phyloP scores from a whole-genome alignment of 2,888 invertebrate genomes.

The Drosophila affinis region DNA sequence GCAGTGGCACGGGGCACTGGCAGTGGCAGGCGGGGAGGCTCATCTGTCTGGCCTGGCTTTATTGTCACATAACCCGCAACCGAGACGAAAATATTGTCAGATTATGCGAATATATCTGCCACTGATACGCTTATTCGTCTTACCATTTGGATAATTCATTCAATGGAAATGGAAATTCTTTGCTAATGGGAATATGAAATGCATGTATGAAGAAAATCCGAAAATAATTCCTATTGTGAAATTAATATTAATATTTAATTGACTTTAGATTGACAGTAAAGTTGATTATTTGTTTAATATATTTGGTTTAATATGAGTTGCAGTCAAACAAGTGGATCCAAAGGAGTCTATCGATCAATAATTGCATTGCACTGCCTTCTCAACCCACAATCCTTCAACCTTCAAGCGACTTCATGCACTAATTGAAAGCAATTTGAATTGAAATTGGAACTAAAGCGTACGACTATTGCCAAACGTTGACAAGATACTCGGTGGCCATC shows the following conservation, averaged over 20 bases:
- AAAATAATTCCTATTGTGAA: not conserved
- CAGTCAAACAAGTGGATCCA: too few species aligned
- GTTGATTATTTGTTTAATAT: not conserved
- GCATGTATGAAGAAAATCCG: not conserved
- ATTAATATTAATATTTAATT: not conserved
- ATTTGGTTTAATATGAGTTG: too few species aligned
- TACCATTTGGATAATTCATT: not conserved
- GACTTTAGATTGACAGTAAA: not conserved
- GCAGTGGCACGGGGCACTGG: not conserved
- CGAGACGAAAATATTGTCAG: not conserved
- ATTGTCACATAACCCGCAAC: not conserved
- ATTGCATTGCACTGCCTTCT: too few species aligned
- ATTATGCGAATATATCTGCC: not conserved
- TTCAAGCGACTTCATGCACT: too few species aligned
- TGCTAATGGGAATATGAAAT: not conserved
- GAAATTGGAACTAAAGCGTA: too few species aligned
- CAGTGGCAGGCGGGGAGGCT: not conserved
- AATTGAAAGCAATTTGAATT: too few species aligned
- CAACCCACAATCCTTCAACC: too few species aligned
- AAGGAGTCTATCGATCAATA: too few species aligned
- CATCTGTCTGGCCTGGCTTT: not conserved
- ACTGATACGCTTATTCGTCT: not conserved
- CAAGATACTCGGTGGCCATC: conserved; percentile 7
- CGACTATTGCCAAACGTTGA: too few species aligned
- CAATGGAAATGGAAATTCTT: not conserved